Evolutionary conservation across 2,113 vertebrate species (phyloP).

Genomic region (Centropristis striata): DNA sequence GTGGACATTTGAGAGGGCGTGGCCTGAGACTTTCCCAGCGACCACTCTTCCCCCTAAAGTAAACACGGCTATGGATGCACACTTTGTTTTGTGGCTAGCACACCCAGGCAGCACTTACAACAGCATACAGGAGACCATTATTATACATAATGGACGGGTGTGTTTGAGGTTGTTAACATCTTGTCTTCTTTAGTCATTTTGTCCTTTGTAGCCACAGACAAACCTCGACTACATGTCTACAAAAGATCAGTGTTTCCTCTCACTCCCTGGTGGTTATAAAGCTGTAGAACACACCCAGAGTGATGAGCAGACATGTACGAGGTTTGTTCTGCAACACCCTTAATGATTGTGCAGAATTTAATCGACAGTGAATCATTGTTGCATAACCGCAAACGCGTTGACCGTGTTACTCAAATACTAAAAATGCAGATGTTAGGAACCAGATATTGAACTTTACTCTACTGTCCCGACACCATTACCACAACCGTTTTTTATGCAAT

Average conservation of each 20-base stretch:
- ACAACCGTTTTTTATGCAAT: neutral
- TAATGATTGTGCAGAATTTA: neutral
- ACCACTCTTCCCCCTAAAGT: too few species aligned
- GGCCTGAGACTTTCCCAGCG: too few species aligned
- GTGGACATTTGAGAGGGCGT: too few species aligned
- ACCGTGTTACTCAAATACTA: neutral
- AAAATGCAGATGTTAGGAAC: neutral
- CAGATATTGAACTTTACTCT: neutral
- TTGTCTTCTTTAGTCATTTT: neutral
- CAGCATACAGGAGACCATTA: neutral
- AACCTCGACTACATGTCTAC: neutral
- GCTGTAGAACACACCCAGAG: neutral
- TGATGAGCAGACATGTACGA: neutral
- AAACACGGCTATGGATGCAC: neutral
- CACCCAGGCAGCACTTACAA: neutral
- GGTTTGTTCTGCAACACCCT: neutral
- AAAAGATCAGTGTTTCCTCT: neutral
- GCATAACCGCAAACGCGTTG: neutral
- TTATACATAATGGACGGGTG: neutral
- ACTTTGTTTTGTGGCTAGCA: neutral
- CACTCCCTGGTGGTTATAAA: neutral
- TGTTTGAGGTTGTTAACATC: neutral
- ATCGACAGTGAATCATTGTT: neutral
- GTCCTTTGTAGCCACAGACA: neutral
- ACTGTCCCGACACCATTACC: neutral